phyloP scores from a whole-genome alignment of 2,113 vertebrate genomes.

The Lepidothrix coronata region DNA sequence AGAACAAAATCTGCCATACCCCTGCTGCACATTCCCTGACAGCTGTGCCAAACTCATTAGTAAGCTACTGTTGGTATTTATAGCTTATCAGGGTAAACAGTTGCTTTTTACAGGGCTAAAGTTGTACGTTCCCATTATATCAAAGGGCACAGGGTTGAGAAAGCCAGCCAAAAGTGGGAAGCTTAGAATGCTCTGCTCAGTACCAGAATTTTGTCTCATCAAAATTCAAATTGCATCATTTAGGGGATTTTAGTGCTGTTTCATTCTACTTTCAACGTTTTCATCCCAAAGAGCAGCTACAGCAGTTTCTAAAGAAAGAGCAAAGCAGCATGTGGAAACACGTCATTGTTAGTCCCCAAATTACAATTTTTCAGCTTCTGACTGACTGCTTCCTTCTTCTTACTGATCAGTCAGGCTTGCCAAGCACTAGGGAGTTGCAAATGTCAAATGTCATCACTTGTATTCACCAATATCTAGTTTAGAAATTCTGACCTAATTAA shows the following conservation, averaged over 20 bases:
- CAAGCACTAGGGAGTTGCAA: not conserved
- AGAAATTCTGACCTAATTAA: not conserved
- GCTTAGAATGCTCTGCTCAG: not conserved
- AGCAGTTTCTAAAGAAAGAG: constrained; percentile 26
- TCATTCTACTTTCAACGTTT: not conserved
- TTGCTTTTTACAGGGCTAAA: not conserved
- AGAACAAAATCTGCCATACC: not conserved
- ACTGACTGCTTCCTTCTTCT: not conserved
- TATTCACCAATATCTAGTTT: not conserved
- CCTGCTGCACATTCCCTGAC: not conserved
- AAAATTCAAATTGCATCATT: not conserved
- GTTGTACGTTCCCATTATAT: not conserved
- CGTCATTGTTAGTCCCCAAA: not conserved
- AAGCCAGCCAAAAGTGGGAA: not conserved
- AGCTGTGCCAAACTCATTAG: not conserved
- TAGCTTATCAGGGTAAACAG: not conserved
- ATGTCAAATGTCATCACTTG: not conserved
- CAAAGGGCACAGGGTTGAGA: not conserved
- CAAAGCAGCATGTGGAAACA: not conserved
- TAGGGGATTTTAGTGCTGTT: constrained; percentile 1
- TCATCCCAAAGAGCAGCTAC: not conserved
- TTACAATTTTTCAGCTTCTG: not conserved
- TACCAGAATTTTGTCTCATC: not conserved
- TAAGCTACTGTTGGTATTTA: not conserved
- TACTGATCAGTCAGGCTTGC: not conserved